A percentile compares a stretch with the other conserved stretches of the same genome.
Conservation (phyloP, 2,113 vertebrate genomes). For the Neogobius melanostomus region DNA sequence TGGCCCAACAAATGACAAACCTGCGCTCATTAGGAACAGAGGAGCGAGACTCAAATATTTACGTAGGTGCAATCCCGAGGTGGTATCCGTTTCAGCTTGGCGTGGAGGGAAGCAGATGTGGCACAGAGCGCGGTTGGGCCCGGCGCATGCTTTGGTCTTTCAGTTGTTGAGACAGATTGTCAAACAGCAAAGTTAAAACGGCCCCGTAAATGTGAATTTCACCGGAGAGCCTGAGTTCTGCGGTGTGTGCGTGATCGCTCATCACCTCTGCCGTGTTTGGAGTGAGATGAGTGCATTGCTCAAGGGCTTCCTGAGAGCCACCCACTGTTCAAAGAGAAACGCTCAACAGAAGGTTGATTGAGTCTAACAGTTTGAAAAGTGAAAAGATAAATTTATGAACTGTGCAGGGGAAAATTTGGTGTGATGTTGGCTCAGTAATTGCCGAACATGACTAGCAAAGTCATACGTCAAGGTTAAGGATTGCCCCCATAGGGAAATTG, state of each 20-base stretch:
- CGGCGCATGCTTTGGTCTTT: constrained; percentile 37
- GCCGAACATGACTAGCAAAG: too few relatives aligned
- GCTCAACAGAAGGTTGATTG: neutral
- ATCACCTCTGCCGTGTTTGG: constrained; percentile 53
- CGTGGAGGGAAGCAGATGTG: constrained; percentile 54
- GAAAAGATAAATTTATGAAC: neutral
- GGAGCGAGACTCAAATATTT: constrained; percentile 62
- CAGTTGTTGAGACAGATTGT: constrained; percentile 53
- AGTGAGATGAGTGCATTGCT: constrained; percentile 36
- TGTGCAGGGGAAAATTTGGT: neutral
- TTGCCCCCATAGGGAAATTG: too few relatives aligned
- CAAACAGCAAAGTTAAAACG: constrained; percentile 58
- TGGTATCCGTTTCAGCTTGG: constrained; percentile 59
- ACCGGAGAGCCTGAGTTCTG: constrained; percentile 25
- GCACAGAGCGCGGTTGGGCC: constrained; percentile 56
- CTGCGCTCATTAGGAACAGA: constrained; percentile 59
- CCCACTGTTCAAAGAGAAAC: constrained; percentile 36
- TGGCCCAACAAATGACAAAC: constrained; percentile 61
- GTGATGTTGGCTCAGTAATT: too few relatives aligned
- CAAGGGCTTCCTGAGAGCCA: constrained; percentile 60
- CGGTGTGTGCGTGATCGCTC: constrained; percentile 54
- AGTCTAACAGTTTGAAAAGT: too few relatives aligned
- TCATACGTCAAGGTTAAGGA: too few relatives aligned
- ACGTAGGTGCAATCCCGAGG: constrained; percentile 53
- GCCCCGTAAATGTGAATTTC: constrained; percentile 58